Base-by-base conservation (phyloP, 2,888 invertebrate species). In the Dryocosmus kuriphilus region DNA sequence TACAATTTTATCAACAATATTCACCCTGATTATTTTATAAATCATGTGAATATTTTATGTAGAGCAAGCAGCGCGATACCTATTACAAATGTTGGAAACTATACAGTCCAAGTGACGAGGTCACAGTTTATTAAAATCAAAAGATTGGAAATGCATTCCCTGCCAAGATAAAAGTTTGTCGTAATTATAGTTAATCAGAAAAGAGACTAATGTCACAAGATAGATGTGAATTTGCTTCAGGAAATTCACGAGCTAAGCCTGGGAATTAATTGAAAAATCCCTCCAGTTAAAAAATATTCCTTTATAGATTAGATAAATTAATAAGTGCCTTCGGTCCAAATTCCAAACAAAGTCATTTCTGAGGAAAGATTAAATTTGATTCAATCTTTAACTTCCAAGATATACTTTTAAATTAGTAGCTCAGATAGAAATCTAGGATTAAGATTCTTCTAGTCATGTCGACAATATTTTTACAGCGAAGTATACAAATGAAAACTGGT, bases 261-360 rank as follows among this genome's bases (percentile, higher is more conserved):
- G 24, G 11, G 22, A 38, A 11, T 65, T 65, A 38, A 14, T 65
- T 16, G 6, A 27, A 24, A 27, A 46, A 46, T 67, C 11, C 24
- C 38, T 22, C 22, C 11, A 16, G 6, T 4, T 46, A 8, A 30
- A 9, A 67, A 46, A 11, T 67, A 67, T 14, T 46, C 1, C 14
- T 67, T 9, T 67, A 16, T 63, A 63, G n/a, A 63, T 63, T 38
- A 63, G n/a, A 63, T 63, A 63, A 65, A 38, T 24, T 1, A 38
- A 4, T 62, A n/a, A 8, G 32, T 62, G 35, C 62, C 62, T 62
- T 62, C 32, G 35, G 8, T 62, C n/a, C 32, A n/a, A 62, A 62
- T 62, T 62, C 32, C 32, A 11, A 32, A 32, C n/a, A 9, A 62
- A 62, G 9, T 32, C 5, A n/a, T 30, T 62, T 35, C 3, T 32